Conservation (phyloP, 2,888 invertebrate species). For the Caenorhabditis angaria region DNA sequence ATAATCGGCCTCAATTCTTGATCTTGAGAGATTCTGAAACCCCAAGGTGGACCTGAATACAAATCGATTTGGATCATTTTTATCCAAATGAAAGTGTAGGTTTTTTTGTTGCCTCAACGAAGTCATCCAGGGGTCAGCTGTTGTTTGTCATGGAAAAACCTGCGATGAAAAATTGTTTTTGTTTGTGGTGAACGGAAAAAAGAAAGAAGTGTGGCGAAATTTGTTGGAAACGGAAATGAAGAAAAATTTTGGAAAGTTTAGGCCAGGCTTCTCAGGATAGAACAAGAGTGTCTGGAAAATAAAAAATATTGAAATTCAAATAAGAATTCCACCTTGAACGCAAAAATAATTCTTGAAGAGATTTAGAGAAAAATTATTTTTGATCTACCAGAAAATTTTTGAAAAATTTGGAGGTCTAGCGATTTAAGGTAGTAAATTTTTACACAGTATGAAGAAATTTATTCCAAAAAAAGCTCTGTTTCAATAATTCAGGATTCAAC, state of each 20-base stretch:
- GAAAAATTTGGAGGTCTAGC: too few species aligned
- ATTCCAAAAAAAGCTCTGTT: not conserved
- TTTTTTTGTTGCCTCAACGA: not conserved
- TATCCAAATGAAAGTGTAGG: not conserved
- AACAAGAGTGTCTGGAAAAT: too few species aligned
- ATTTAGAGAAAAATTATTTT: too few species aligned
- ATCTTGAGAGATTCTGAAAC: slow-evolving; percentile 7
- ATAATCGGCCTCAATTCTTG: slow-evolving; percentile 2
- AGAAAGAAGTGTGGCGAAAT: not conserved
- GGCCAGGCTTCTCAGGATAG: not conserved
- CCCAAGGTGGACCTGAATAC: slow-evolving; percentile 10
- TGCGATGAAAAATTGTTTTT: not conserved
- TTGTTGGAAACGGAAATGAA: not conserved
- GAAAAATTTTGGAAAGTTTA: not conserved
- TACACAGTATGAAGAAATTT: not conserved
- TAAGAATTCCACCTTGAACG: too few species aligned
- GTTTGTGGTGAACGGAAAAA: not conserved
- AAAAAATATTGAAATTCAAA: too few species aligned
- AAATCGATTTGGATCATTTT: slow-evolving; percentile 6
- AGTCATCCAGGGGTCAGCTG: not conserved
- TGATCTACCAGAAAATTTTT: too few species aligned
- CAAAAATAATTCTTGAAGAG: too few species aligned
- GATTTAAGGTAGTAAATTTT: too few species aligned
- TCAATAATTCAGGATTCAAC: too few species aligned
- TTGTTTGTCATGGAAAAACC: too few species aligned